Percentiles rank a stretch among this genome's conserved stretches.
Evolutionary conservation across 92 coral and sea anemone species (phyloP).

Genomic region (Palythoa heliodiscus): DNA sequence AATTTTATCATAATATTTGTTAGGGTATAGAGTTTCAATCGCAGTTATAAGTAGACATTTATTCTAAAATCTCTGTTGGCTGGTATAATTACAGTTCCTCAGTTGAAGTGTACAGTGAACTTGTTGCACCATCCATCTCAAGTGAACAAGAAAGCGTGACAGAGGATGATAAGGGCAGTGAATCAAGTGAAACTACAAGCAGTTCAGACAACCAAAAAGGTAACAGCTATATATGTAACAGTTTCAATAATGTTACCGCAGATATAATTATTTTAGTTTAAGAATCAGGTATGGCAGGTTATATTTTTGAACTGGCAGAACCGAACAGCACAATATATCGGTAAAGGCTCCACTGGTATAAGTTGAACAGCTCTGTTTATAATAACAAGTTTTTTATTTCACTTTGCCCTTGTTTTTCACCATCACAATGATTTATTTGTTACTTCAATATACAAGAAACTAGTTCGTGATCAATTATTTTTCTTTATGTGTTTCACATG

Average conservation of each 20-base stretch:
- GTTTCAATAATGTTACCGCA: not conserved
- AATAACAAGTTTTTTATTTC: too few relatives aligned
- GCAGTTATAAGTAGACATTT: not conserved
- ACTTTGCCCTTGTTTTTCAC: too few relatives aligned
- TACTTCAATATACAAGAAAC: too few relatives aligned
- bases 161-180: conserved; percentile 38
- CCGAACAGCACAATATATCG: too few relatives aligned
- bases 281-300: too few relatives aligned
- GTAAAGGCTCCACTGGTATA: too few relatives aligned
- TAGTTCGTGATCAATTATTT: too few relatives aligned
- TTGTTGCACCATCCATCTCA: conserved; percentile 4
- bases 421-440: too few relatives aligned
- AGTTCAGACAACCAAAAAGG: conserved; percentile 41
- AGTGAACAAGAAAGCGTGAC: conserved; percentile 32
- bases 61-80: not conserved
- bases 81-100: not conserved
- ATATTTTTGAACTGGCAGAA: too few relatives aligned
- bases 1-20: too few relatives aligned
- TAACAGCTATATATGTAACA: not conserved
- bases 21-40: not conserved
- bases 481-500: too few relatives aligned
- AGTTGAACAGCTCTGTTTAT: too few relatives aligned
- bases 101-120: conserved; percentile 19
- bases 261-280: not conserved
- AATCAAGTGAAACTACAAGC: conserved; percentile 20